phyloP scores from a whole-genome alignment of 2,113 vertebrate species.

The Arvicanthis niloticus region DNA sequence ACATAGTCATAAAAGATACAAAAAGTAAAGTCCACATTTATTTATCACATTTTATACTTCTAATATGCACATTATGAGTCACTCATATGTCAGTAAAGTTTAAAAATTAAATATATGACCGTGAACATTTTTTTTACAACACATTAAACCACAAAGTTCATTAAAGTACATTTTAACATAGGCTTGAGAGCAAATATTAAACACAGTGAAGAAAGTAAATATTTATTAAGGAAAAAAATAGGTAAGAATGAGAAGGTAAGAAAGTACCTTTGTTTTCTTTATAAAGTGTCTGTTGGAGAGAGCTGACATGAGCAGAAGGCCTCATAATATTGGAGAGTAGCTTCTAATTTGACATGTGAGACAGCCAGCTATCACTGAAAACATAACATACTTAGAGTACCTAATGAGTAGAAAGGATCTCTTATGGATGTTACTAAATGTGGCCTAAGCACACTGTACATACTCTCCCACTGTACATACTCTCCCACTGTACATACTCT shows the following conservation, averaged over 20 bases:
- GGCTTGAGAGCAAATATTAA: constrained; percentile 19
- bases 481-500: no score
- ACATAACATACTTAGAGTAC: not conserved
- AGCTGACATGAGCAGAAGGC: not conserved
- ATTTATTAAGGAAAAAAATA: not conserved
- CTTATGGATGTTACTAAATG: not conserved
- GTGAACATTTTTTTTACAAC: not conserved
- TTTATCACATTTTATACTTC: not conserved
- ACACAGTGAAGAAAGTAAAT: constrained; percentile 19
- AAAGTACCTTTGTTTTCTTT: not conserved
- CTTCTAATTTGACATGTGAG: constrained; percentile 1
- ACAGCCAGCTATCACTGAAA: constrained; percentile 9
- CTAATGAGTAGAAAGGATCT: constrained; percentile 19
- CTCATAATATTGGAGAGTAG: not conserved
- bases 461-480: not conserved
- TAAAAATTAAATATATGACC: not conserved
- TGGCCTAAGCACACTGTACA: not conserved
- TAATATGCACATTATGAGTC: not conserved
- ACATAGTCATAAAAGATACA: not conserved
- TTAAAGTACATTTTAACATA: constrained; percentile 30
- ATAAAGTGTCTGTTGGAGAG: not conserved
- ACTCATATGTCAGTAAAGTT: not conserved
- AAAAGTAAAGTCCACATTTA: not conserved
- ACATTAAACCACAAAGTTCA: constrained; percentile 15
- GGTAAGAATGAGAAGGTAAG: not conserved